Evolutionary conservation across 2,797 vertebrate genomes (phyloP), one percentile per base, ranked within the genome.

Genomic region (Lepus oiostolus): DNA sequence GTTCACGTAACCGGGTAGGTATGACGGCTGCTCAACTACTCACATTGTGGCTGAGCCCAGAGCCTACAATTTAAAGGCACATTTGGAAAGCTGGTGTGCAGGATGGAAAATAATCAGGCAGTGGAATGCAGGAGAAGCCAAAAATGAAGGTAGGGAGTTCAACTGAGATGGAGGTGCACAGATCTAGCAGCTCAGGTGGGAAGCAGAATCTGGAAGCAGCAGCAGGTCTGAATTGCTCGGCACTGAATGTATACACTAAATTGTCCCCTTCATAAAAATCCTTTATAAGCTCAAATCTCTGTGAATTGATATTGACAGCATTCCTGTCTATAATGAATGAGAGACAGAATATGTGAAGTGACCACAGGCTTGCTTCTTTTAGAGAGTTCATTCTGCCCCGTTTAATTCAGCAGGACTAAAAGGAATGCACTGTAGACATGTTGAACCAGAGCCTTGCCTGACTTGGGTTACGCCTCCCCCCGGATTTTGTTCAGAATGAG

Each of bases 221-320:
- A 3, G 21, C 47, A 13, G 22, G n/a, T 30, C 32, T 76, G 9
- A 22, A 28, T 38, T 60, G 35, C 58, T 54, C 16, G 32, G 75
- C 7, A 6, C 50, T 4, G 7, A 8, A 13, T 17, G 22, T 19
- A 19, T 2, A 19, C 3, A 3, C 22, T 3, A 6, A 0, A 0
- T 28, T 17, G 52, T 35, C 65, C 26, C 54, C 54, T 84, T 77
- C n/a, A 54, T 38, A 71, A 62, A 94, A 81, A 67, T 50, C 24
- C 52, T 74, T 70, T 21, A 52, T 6, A 71, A 60, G 7, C 26
- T 52, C 47, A 2, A 65, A 24, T 65, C 30, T 50, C 60, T 2
- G 4, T 67, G 60, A 83, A 65, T 24, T 42, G 32, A 11, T 68
- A 16, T 74, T 77, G 5, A 42, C 65, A 16, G 38, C 12, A 32